phyloP scores from a whole-genome alignment of 2,797 vertebrate species.

The Pyrocephalus nanus region DNA sequence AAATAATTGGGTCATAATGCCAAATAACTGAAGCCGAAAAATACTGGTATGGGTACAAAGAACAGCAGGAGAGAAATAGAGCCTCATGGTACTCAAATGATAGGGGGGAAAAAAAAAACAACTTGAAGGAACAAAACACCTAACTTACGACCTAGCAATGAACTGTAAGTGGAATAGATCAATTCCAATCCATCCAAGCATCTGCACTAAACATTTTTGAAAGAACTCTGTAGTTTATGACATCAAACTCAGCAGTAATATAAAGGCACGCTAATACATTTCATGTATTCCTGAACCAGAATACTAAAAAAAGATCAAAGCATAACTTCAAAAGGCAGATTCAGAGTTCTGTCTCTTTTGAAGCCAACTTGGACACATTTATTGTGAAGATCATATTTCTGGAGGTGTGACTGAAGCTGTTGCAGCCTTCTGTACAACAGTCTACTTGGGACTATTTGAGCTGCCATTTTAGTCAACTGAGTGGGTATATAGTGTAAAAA shows the following conservation, averaged over 20 bases:
- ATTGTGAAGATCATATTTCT: neutral
- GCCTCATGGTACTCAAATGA: neutral
- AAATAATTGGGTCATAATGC: neutral
- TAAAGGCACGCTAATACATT: neutral
- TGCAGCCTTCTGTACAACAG: neutral
- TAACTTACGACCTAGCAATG: neutral
- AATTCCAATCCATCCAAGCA: neutral
- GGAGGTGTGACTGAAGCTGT: neutral
- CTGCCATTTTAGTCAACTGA: neutral
- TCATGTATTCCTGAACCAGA: neutral
- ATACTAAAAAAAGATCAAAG: constrained; percentile 34
- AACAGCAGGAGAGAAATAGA: neutral
- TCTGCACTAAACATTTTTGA: neutral
- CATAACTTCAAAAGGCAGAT: neutral
- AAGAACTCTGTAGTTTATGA: neutral
- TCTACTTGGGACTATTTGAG: neutral
- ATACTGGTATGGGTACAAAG: neutral
- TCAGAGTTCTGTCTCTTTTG: constrained; percentile 3
- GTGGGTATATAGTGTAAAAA: neutral
- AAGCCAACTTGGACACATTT: neutral
- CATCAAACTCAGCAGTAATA: neutral
- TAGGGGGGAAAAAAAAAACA: neutral
- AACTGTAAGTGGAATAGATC: neutral
- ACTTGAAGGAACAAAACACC: neutral
- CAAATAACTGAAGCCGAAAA: neutral